Base-by-base conservation (phyloP, 2,113 vertebrate genomes). In the Speoplatyrhinus poulsoni region DNA sequence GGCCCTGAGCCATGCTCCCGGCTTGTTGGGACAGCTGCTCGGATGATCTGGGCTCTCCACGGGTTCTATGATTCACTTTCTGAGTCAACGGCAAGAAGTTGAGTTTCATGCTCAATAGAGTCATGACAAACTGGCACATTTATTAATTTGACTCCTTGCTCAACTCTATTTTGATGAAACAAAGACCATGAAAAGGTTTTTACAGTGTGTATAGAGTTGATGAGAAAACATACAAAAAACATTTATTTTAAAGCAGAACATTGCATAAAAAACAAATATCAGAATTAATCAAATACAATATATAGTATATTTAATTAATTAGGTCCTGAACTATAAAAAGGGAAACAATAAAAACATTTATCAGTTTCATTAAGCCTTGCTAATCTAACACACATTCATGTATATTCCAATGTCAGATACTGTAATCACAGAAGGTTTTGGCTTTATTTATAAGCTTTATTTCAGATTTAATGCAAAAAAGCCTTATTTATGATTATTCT, bases 21-120 rank as follows among this genome's bases (percentile, higher is more conserved):
- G 86, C 83, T 81, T 91, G 85, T 93, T 93, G 90, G 89, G 88
- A 92, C 92, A 93, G 92, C 92, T 93, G 92, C 91, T 90, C 80
- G 57, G 71, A 90, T 78, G 82, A 89, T 91, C 87, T 84, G 81
- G 76, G 72, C 87, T 86, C 88, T 85, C 92, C 53, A 80, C 90
- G 87, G 90, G 90, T 85, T 87, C 82, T 75, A 55, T 91, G 89
- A 88, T 84, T 90, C 89, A 91, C 73, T 82, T 84, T 86, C 87
- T 89, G 89, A 90, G 88, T 91, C 89, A 91, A 84, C 88, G 88
- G 60, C 60, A 52, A 60, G 41, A 79, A 85, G 72, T 85, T 65
- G 74, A 72, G 75, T 72, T 65, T 68, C 65, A 56, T 69, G 75
- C 58, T 72, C 62, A 62, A 50, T 16, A 62, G 73, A 67, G 70